Evolutionary conservation across 1,140 invertebrate species (phyloP).

Genomic region (Eubasilissa regina): DNA sequence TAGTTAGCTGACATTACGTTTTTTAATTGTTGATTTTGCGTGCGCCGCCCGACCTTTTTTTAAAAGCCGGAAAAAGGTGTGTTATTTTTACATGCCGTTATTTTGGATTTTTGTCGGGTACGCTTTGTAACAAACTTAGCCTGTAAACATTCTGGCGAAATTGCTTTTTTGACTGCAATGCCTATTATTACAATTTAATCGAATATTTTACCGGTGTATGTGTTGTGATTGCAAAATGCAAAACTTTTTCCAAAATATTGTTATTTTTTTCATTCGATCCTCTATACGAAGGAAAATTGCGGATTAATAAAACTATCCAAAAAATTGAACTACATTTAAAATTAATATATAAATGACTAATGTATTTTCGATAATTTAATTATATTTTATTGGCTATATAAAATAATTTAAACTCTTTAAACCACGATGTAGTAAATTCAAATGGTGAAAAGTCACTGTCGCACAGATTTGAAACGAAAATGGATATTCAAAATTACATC

Average conservation of each 20-base stretch:
- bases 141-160: slow-evolving; percentile 23
- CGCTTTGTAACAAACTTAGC: neutral
- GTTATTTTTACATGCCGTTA: slow-evolving; percentile 11
- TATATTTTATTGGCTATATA: too few species aligned
- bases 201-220: slow-evolving; percentile 24
- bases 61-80: neutral
- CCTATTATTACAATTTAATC: slow-evolving; percentile 28
- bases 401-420: too few species aligned
- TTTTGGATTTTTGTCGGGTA: neutral
- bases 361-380: too few species aligned
- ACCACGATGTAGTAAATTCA: too few species aligned
- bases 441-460: too few species aligned
- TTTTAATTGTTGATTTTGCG: slow-evolving; percentile 33
- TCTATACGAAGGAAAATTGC: too few species aligned
- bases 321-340: too few species aligned
- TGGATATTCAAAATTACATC: too few species aligned
- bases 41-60: neutral
- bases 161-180: slow-evolving; percentile 27
- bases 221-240: slow-evolving; percentile 4
- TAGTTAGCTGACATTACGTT: slow-evolving; percentile 34
- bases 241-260: neutral
- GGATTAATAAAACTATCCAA: too few species aligned
- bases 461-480: too few species aligned
- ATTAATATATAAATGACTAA: too few species aligned
- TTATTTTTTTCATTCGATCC: too few species aligned